Evolutionary conservation across 1,140 invertebrate genomes (phyloP).

Genomic region (Tribolium madens): DNA sequence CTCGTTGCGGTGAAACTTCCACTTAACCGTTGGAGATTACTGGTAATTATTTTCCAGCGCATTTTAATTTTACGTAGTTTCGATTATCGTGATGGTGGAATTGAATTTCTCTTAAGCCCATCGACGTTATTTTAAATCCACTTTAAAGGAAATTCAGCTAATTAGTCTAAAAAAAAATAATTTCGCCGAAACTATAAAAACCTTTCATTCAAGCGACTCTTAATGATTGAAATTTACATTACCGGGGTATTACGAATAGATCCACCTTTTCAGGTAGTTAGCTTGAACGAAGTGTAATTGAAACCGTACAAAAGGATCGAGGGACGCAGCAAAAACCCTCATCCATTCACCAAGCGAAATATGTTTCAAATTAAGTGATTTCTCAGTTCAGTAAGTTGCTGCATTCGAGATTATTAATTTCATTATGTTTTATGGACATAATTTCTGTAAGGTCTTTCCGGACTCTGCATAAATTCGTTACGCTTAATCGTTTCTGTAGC

Average conservation of each 20-base stretch:
- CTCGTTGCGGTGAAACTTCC: not conserved
- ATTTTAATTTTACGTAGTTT: too few species aligned
- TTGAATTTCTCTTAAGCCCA: too few species aligned
- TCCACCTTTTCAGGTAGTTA: slow-evolving; percentile 31
- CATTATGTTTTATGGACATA: slow-evolving; percentile 55
- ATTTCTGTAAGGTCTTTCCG: slow-evolving; percentile 46
- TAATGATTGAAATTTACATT: slow-evolving; percentile 13
- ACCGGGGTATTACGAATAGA: slow-evolving; percentile 8
- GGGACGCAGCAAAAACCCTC: slow-evolving; percentile 26
- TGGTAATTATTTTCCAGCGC: not conserved
- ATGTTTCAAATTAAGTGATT: slow-evolving; percentile 56
- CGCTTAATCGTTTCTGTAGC: slow-evolving; percentile 31
- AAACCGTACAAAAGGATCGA: slow-evolving; percentile 20
- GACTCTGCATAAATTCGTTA: slow-evolving; percentile 27
- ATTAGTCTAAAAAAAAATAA: slow-evolving; percentile 7
- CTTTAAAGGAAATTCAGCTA: not conserved
- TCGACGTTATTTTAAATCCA: not conserved
- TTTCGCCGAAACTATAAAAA: slow-evolving; percentile 16
- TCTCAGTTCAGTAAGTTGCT: slow-evolving; percentile 54
- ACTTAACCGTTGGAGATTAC: not conserved
- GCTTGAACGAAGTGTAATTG: slow-evolving; percentile 16
- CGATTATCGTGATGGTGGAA: too few species aligned
- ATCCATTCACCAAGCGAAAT: slow-evolving; percentile 38
- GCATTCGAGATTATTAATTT: slow-evolving; percentile 56
- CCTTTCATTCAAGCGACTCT: not conserved